Percentiles rank a stretch among this genome's conserved stretches.
phyloP scores from a whole-genome alignment of 2,113 vertebrate species.

The zebrafish (Danio rerio) region GRCz12tu NC_133184.1:22341501-22342000 shows the following conservation, averaged over 20 bases:
- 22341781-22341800: not conserved
- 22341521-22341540: constrained; percentile 12
- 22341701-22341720: not conserved
- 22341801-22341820: not conserved
- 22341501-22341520: not conserved
- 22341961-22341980: no score
- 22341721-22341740: not conserved
- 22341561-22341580: not conserved
- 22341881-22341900: not conserved
- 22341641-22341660: not conserved
- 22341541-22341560: constrained; percentile 17
- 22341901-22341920: not conserved
- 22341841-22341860: not conserved
- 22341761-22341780: not conserved
- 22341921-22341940: not conserved
- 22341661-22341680: constrained; percentile 25
- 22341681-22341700: not conserved
- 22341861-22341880: no score
- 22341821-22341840: not conserved
- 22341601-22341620: constrained; percentile 5
- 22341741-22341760: not conserved
- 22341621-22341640: not conserved
- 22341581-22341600: constrained; percentile 1
- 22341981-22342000: not conserved
- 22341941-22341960: not conserved